Evolutionary conservation across 2,797 vertebrate species (phyloP), one percentile per base, ranked within the genome.

Genomic region (Ceryle rudis): DNA sequence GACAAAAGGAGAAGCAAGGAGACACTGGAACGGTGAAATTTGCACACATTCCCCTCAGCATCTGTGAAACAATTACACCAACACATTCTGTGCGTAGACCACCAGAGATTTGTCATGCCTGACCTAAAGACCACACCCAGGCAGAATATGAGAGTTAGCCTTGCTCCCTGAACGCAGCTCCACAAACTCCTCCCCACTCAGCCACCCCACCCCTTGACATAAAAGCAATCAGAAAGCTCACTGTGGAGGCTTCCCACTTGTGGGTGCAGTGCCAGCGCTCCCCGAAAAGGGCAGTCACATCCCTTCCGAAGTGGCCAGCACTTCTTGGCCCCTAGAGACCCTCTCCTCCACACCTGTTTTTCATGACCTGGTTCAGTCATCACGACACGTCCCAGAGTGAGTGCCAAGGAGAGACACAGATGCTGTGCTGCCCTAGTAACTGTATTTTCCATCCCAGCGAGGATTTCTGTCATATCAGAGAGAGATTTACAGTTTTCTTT

Each of bases 331-430:
- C 33, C 60, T 22, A 33, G 26, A 70, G 42, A 55, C 28, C 17
- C 33, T 49, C 35, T 41, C 21, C 11, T 70, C 49, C 51, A 51
- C 35, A 33, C 37, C 29, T 69, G 69, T 3, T n/a, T 72, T 72
- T 54, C 49, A 29, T 1, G 1, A 23, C 33, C 22, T 52, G 31
- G 18, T 31, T 64, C 33, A 15, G 25, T 54, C 54, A 47, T 10
- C 2, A 0, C 6, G 9, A 35, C 35, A n/a, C 10, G 23, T 35
- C 39, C 58, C 23, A 25, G 25, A 46, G 51, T 0, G 0, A 65
- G 42, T 46, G 37, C 31, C 10, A 8, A 92, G 57, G 44, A 58
- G 37, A 29, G 58, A 26, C 33, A 44, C 23, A 52, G 66, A 65
- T 47, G 60, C 33, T 57, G 39, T 73, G 70, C 57, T 2, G 0